Conservation (phyloP, 1,140 invertebrate genomes). For the Listronotus oregonensis region DNA sequence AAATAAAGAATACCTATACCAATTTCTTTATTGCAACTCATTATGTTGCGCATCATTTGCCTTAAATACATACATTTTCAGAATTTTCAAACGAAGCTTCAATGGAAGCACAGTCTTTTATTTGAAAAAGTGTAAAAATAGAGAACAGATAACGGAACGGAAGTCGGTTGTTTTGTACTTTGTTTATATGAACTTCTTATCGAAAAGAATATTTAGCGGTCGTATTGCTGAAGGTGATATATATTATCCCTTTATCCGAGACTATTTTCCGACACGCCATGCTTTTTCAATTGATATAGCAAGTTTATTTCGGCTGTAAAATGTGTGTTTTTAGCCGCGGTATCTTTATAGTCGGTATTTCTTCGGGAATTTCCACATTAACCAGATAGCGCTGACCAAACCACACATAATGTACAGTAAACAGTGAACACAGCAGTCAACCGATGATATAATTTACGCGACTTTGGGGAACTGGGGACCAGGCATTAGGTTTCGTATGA, state of each 20-base stretch:
- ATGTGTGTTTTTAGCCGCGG: slow-evolving; percentile 20
- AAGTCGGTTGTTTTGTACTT: not conserved
- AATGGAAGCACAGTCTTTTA: too few species aligned
- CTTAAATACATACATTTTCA: too few species aligned
- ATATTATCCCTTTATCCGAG: slow-evolving; percentile 1
- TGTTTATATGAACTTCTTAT: slow-evolving; percentile 6
- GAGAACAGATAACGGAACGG: not conserved
- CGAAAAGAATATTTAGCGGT: not conserved
- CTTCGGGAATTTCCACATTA: slow-evolving; percentile 37
- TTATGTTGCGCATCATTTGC: too few species aligned
- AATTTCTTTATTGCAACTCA: too few species aligned
- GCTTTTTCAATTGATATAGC: slow-evolving; percentile 30
- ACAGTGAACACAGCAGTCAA: slow-evolving; percentile 23
- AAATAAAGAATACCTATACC: too few species aligned
- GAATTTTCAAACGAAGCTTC: too few species aligned
- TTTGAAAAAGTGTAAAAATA: too few species aligned
- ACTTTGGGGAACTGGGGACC: slow-evolving; percentile 27
- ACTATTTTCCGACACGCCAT: not conserved
- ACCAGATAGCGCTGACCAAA: slow-evolving; percentile 29
- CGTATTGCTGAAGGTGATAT: slow-evolving; percentile 2
- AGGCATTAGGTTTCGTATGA: slow-evolving; percentile 19
- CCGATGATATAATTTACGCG: slow-evolving; percentile 37
- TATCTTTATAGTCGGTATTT: slow-evolving; percentile 30
- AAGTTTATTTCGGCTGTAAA: slow-evolving; percentile 27
- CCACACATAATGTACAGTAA: slow-evolving; percentile 17